phyloP scores from a whole-genome alignment of 2,797 vertebrate genomes.

The Phaenicophaeus curvirostris region DNA sequence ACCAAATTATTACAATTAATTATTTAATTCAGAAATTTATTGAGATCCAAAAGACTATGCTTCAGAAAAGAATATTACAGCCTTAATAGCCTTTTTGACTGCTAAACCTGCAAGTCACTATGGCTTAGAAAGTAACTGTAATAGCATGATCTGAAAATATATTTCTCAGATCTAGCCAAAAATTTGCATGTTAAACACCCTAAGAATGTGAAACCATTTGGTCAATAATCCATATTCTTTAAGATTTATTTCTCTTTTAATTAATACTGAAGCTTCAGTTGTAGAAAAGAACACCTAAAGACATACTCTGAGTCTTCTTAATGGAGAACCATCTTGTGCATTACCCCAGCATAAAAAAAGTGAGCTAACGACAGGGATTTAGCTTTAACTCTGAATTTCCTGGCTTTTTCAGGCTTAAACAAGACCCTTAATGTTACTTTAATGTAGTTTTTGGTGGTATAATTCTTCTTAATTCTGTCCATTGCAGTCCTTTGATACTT shows the following conservation, averaged over 20 bases:
- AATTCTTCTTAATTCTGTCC: conserved; percentile 71
- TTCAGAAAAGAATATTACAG: neutral
- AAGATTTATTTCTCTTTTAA: conserved; percentile 49
- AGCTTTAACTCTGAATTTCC: conserved; percentile 40
- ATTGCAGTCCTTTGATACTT: conserved; percentile 72
- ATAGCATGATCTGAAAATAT: conserved; percentile 12
- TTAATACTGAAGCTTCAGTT: neutral
- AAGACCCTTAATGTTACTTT: conserved; percentile 63
- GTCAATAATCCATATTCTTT: conserved; percentile 19
- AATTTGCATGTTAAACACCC: conserved; percentile 25
- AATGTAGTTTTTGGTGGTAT: conserved; percentile 59
- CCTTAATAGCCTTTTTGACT: neutral
- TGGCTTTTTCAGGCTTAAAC: conserved; percentile 34
- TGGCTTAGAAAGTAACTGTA: conserved; percentile 14
- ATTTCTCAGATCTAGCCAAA: conserved; percentile 3
- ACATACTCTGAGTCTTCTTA: neutral
- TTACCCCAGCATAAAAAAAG: conserved; percentile 15
- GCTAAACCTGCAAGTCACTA: conserved; percentile 17
- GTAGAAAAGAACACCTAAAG: conserved; percentile 13
- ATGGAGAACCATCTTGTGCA: neutral
- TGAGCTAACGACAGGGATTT: conserved; percentile 32
- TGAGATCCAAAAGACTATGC: neutral
- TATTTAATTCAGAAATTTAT: neutral
- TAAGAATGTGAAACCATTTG: neutral
- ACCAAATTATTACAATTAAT: neutral